Percentiles rank a stretch among this genome's conserved stretches.
Evolutionary conservation across 2,888 invertebrate species (phyloP).

Genomic region (Eristalis tenax): DNA sequence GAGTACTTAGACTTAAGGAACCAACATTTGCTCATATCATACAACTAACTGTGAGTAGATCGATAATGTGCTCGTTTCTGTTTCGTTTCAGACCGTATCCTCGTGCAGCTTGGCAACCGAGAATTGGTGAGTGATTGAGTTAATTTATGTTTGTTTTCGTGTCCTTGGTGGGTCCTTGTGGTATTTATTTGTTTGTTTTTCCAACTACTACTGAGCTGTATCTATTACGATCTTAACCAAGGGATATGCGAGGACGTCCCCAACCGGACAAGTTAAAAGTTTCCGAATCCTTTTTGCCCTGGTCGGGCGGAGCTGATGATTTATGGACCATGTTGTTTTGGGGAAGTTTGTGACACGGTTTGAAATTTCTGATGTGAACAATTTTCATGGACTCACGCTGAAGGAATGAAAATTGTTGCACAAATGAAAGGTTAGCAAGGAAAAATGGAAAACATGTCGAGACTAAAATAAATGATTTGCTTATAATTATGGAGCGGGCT

Average conservation of each 20-base stretch:
- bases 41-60: constrained; percentile 20
- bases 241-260: neutral
- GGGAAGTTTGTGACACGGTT: neutral
- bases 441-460: no score
- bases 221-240: neutral
- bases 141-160: constrained; percentile 4
- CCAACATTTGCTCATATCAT: constrained; percentile 25
- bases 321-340: neutral
- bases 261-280: neutral
- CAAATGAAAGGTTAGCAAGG: no score
- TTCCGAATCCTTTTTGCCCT: neutral
- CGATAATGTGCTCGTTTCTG: constrained; percentile 41
- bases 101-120: constrained; percentile 44
- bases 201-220: neutral
- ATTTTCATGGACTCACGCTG: no score
- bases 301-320: neutral
- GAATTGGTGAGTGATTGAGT: constrained; percentile 48
- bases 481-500: no score
- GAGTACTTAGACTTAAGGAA: neutral
- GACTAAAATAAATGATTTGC: no score
- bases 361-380: no score
- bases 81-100: constrained; percentile 30
- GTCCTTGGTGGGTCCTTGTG: neutral
- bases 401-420: no score
- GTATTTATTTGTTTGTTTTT: constrained; percentile 32